Evolutionary conservation across 2,113 vertebrate species (phyloP).

Genomic region (Falco punctatus): DNA sequence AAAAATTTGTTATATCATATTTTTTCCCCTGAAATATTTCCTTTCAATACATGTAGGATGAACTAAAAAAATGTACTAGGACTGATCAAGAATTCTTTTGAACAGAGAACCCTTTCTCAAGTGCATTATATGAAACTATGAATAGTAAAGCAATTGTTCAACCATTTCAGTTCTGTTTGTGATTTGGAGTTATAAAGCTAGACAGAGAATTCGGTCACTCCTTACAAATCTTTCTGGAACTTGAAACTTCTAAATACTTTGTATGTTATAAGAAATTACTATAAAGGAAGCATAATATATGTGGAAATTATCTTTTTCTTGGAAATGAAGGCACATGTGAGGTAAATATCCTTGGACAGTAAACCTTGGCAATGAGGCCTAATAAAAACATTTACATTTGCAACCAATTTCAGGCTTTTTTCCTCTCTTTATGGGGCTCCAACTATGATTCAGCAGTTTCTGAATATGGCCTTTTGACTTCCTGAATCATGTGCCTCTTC

Average conservation of each 20-base stretch:
- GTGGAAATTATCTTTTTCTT: not conserved
- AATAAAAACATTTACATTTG: not conserved
- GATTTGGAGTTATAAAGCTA: not conserved
- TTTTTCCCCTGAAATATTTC: not conserved
- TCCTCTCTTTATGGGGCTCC: not conserved
- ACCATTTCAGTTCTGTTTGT: not conserved
- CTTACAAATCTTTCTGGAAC: not conserved
- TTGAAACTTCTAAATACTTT: not conserved
- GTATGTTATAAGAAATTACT: not conserved
- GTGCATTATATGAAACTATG: not conserved
- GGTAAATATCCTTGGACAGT: not conserved
- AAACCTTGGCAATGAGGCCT: not conserved
- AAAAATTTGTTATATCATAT: not conserved
- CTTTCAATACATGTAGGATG: not conserved
- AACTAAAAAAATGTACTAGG: not conserved
- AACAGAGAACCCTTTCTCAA: not conserved
- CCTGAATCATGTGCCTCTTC: not conserved
- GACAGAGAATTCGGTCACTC: not conserved
- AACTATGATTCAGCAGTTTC: not conserved
- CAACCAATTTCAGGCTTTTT: not conserved
- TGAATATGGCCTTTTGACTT: not conserved
- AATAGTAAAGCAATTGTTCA: not conserved
- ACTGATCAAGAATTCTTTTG: not conserved
- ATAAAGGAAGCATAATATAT: not conserved
- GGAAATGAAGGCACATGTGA: not conserved